Evolutionary conservation across 2,888 invertebrate species (phyloP).

Genomic region (Cinara cedri): DNA sequence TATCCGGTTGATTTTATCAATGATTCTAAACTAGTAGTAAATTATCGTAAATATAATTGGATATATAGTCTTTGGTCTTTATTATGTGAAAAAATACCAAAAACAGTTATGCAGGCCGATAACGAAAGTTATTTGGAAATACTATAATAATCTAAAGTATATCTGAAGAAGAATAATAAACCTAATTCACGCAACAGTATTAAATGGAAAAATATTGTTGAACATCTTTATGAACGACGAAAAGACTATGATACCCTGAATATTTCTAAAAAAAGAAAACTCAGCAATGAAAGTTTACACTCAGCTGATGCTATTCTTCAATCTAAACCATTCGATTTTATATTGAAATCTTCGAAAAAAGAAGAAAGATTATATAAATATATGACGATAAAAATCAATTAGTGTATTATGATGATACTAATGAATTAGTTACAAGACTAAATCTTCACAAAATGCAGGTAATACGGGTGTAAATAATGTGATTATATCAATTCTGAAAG

Average conservation of each 20-base stretch:
- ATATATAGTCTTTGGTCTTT: neutral
- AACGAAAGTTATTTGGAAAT: neutral
- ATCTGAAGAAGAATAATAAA: neutral
- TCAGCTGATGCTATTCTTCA: neutral
- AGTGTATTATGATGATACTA: neutral
- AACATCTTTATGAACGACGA: neutral
- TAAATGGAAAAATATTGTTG: neutral
- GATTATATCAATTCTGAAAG: slow-evolving; percentile 7
- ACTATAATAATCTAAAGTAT: neutral
- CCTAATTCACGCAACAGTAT: neutral
- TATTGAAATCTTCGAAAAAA: neutral
- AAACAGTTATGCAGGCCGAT: too few species aligned
- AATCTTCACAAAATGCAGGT: slow-evolving; percentile 5
- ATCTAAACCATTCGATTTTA: neutral
- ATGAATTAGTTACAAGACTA: neutral
- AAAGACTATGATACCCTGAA: neutral
- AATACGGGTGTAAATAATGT: slow-evolving; percentile 6
- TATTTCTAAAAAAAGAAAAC: neutral
- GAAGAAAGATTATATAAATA: too few species aligned
- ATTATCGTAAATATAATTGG: neutral
- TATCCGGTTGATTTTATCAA: neutral
- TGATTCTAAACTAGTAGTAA: neutral
- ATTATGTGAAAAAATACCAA: neutral
- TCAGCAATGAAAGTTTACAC: neutral
- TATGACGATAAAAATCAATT: too few species aligned